Base-by-base conservation (phyloP, 2,797 vertebrate species). In the Rhinophrynus dorsalis region DNA sequence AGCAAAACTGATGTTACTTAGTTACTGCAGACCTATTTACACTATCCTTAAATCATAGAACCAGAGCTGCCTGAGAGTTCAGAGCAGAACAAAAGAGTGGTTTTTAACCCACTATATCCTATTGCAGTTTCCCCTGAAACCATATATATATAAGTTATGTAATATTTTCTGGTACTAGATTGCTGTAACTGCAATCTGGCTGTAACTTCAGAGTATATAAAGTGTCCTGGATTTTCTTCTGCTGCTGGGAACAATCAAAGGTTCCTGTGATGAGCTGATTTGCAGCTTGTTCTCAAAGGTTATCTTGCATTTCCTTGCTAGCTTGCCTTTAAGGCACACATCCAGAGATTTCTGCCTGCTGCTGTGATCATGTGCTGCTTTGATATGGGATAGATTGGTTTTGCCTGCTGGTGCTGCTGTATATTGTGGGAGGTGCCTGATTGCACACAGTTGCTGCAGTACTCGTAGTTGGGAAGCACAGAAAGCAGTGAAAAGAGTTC, bases 401-500 rank as follows among this genome's bases (percentile, higher is more conserved):
- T 10, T 81, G 80, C 74, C 69, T 81, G 75, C 80, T 87, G 82
- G 76, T 84, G 77, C 67, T 79, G 74, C 77, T 48, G 74, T 78
- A 74, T 82, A 79, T 79, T 83, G 84, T 84, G 82, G 83, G 86
- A 88, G 85, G 82, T 81, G 77, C 82, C 77, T 81, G 77, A 29
- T 80, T 83, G 78, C 77, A 83, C 78, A 82, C 74, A 84, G 78
- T 85, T 86, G 83, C 85, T 88, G 83, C 84, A 86, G 81, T 82
- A 72, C 79, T 86, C 82, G 75, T 77, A 85, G 79, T 81, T 85
- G 81, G 78, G 80, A 71, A 82, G 82, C 81, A 75, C 62, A 66
- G 80, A 80, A 81, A 78, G 81, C 85, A 76, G 80, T 74, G 80
- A 83, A 80, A 79, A 85, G 83, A 81, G 75, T 80, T 74, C 68